Evolutionary conservation across 2,797 vertebrate genomes (phyloP).

Genomic region (Alcedo atthis): DNA sequence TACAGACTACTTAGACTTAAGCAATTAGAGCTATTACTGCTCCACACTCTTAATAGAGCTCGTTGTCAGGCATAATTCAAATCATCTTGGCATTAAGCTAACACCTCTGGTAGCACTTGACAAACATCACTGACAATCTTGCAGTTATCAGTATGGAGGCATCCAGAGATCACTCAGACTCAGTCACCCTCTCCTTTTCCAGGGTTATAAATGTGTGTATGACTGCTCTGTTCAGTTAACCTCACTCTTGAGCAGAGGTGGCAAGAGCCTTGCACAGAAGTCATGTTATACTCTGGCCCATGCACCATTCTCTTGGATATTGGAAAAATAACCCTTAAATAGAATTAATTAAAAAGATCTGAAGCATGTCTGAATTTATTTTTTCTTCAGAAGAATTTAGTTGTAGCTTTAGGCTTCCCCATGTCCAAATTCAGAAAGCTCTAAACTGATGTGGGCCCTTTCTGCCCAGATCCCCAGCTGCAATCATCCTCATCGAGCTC

Average conservation of each 20-base stretch:
- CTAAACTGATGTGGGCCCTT: neutral
- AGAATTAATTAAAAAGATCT: neutral
- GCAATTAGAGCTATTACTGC: constrained; percentile 35
- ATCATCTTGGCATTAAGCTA: neutral
- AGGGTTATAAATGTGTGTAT: neutral
- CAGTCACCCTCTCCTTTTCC: neutral
- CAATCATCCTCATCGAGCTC: neutral
- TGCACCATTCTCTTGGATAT: neutral
- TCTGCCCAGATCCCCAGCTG: neutral
- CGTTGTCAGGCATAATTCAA: constrained; percentile 13
- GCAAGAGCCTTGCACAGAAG: neutral
- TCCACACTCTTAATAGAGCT: neutral
- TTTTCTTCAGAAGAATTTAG: neutral
- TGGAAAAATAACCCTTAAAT: neutral
- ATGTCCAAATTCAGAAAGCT: neutral
- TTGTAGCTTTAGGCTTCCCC: neutral
- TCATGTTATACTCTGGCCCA: neutral
- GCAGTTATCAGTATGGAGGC: neutral
- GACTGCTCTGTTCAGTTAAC: neutral
- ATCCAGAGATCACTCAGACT: neutral
- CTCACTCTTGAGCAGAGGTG: neutral
- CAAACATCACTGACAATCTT: neutral
- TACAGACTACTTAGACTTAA: constrained; percentile 1
- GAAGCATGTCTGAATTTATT: neutral
- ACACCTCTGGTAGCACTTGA: neutral